A percentile compares a stretch with the other conserved stretches of the same genome.
phyloP scores from a whole-genome alignment of 1,140 invertebrate genomes.

The Periplaneta americana region DNA sequence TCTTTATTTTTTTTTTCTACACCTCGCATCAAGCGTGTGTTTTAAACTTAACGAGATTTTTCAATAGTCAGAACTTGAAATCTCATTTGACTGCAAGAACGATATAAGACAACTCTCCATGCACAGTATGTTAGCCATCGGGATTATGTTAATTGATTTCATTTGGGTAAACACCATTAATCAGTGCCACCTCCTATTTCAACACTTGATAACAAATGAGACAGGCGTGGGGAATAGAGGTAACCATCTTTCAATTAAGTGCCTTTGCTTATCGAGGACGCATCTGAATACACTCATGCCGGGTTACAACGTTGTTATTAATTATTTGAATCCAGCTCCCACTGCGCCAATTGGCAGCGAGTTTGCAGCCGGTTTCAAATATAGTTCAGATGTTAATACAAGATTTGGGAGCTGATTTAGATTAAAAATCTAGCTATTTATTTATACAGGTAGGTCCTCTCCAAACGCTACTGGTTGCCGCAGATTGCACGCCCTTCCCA shows the following conservation, averaged over 20 bases:
- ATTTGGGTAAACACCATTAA: not conserved
- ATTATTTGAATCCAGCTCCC: not conserved
- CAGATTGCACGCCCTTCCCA: too few species aligned
- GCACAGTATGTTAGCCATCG: not conserved
- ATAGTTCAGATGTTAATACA: too few species aligned
- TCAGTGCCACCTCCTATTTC: not conserved
- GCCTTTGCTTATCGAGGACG: not conserved
- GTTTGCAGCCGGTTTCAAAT: too few species aligned
- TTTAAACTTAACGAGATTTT: not conserved
- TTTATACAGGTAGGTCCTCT: too few species aligned
- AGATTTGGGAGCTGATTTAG: too few species aligned
- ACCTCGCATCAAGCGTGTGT: too few species aligned
- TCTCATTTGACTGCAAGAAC: not conserved
- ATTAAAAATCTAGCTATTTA: too few species aligned
- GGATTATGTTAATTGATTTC: not conserved
- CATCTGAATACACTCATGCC: too few species aligned
- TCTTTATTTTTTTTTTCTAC: not conserved
- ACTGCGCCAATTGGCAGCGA: too few species aligned
- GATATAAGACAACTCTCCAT: not conserved
- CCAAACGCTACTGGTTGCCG: too few species aligned
- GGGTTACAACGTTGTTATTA: not conserved
- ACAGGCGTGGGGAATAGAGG: not conserved
- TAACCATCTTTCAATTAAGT: not conserved
- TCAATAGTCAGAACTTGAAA: not conserved
- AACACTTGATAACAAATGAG: not conserved